phyloP scores from a whole-genome alignment of 2,113 vertebrate genomes.

The Epinephelus fuscoguttatus region DNA sequence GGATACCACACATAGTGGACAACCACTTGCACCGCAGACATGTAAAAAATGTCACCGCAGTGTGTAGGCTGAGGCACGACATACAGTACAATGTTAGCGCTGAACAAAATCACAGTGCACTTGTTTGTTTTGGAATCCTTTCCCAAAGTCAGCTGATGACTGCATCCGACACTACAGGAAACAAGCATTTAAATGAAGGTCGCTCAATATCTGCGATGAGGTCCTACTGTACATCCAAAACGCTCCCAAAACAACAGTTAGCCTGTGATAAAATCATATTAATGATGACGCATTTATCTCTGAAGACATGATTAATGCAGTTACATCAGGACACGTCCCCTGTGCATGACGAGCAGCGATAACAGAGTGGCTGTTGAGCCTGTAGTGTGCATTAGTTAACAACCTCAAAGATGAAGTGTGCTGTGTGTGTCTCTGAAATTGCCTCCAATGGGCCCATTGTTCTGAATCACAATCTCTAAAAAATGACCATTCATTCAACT shows the following conservation, averaged over 20 bases:
- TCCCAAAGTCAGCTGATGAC: not conserved
- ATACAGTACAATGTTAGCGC: constrained; percentile 3
- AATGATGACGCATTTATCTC: not conserved
- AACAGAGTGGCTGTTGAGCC: not conserved
- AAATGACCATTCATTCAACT: not conserved
- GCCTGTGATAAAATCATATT: not conserved
- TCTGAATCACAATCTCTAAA: not conserved
- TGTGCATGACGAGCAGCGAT: not conserved
- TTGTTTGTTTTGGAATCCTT: constrained; percentile 16
- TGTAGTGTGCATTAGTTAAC: not conserved
- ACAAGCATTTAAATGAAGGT: not conserved
- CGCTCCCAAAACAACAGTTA: not conserved
- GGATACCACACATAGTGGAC: constrained; percentile 23
- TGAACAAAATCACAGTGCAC: constrained; percentile 28
- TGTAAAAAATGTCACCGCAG: constrained; percentile 43
- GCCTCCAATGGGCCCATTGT: not conserved
- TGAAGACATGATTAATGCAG: not conserved
- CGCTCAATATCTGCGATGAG: not conserved
- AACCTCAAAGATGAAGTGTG: not conserved
- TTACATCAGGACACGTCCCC: not conserved
- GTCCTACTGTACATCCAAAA: not conserved
- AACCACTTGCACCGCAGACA: constrained; percentile 36
- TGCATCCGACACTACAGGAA: not conserved
- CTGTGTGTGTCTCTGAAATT: not conserved
- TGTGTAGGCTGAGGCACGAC: not conserved